Evolutionary conservation across 2,888 invertebrate genomes (phyloP).

Genomic region (Pollenia angustigena): DNA sequence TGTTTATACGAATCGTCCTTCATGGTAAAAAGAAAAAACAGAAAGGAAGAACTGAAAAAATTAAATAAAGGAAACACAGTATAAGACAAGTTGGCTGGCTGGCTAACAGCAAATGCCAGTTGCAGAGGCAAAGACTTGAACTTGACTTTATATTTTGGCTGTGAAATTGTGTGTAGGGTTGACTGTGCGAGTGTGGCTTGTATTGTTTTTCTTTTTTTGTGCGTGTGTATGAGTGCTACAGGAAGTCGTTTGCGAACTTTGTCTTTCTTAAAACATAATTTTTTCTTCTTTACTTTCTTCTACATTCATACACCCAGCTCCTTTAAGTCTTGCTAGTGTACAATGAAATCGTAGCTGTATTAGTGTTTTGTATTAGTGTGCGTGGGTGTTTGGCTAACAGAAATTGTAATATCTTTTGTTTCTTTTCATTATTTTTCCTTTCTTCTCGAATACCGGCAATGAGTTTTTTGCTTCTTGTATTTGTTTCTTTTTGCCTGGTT

Average conservation of each 20-base stretch:
- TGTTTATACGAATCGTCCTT: slow-evolving; percentile 34
- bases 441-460: slow-evolving; percentile 47
- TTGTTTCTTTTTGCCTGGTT: slow-evolving; percentile 48
- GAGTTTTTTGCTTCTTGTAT: slow-evolving; percentile 28
- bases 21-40: slow-evolving; percentile 7
- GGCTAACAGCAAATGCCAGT: slow-evolving; percentile 54
- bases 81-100: slow-evolving; percentile 25
- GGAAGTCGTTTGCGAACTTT: slow-evolving; percentile 69
- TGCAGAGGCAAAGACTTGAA: slow-evolving; percentile 65
- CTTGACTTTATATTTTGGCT: slow-evolving; percentile 68
- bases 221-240: slow-evolving; percentile 38
- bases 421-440: slow-evolving; percentile 33
- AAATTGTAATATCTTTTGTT: slow-evolving; percentile 39
- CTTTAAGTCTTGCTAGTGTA: not conserved
- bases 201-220: slow-evolving; percentile 14
- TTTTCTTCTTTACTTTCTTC: not conserved
- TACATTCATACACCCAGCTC: not conserved
- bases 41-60: not conserved
- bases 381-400: slow-evolving; percentile 35
- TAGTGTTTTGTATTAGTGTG: slow-evolving; percentile 12
- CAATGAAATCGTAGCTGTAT: slow-evolving; percentile 28
- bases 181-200: not conserved
- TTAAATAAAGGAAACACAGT: slow-evolving; percentile 1
- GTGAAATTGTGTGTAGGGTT: slow-evolving; percentile 19
- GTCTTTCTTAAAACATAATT: slow-evolving; percentile 57